Base-by-base conservation (phyloP, 2,797 vertebrate species). In the Lagocephalus sceleratus region DNA sequence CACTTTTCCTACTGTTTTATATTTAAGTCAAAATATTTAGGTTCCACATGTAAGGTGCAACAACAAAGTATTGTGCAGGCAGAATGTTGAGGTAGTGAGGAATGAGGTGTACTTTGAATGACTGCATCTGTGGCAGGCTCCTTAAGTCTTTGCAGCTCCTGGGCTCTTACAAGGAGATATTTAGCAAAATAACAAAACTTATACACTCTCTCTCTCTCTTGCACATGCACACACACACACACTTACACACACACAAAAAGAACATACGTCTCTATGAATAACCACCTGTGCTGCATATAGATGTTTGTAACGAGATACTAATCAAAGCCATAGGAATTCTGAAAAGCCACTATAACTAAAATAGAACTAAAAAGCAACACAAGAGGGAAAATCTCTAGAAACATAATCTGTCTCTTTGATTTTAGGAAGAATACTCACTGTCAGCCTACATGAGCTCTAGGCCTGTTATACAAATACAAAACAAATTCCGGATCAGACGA, bases 81-180 rank as follows among this genome's bases (percentile, higher is more conserved):
- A 54, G 48, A 53, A 49, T 47, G 48, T 57, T 58, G n/a, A n/a
- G n/a, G n/a, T n/a, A n/a, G n/a, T n/a, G n/a, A n/a, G n/a, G n/a
- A n/a, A n/a, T 60, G 14, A 22, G 45, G 54, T 26, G 5, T 15
- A 21, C 35, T 71, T 52, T 63, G 51, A 72, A 42, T 15, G 53
- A 55, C 58, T 29, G 29, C 47, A 65, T 10, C 32, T 60, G 47
- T 68, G 63, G 64, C 51, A 63, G 54, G 32, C 51, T 45, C 25
- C 11, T 60, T 40, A 26, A 15, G 29, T 47, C 62, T 40, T 57
- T 42, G 19, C 54, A 43, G 15, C 22, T 68, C 23, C 21, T 57
- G 11, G 12, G 14, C 32, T 35, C 32, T 12, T 35, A 14, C 9
- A 29, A 29, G 8, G 2, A 9, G 29, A 29, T 29, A 29, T 29